Percentiles rank a stretch among this genome's conserved stretches.
phyloP scores from a whole-genome alignment of 2,888 invertebrate species.

The Eubasilissa splendida region DNA sequence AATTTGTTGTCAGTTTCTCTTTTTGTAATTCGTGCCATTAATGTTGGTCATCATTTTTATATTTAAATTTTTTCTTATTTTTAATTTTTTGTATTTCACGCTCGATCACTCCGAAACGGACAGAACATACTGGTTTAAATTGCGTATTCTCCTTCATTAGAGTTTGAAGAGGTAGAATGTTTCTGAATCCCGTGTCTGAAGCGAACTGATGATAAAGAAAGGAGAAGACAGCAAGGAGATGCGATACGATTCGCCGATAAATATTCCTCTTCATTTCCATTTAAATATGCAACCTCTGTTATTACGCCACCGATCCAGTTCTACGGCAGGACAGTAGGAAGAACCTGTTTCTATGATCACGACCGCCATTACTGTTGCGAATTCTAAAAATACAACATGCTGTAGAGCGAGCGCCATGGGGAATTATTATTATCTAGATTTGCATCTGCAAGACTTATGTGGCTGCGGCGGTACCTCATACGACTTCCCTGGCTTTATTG shows the following conservation, averaged over 20 bases:
- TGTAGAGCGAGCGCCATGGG: not conserved
- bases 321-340: not conserved
- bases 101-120: too few species aligned
- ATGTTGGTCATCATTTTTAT: too few species aligned
- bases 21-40: too few species aligned
- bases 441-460: conserved; percentile 10
- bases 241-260: not conserved
- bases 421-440: conserved; percentile 11
- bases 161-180: too few species aligned
- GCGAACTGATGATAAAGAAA: not conserved
- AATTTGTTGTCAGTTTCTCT: too few species aligned
- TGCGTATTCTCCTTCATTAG: too few species aligned
- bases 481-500: not conserved
- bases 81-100: too few species aligned
- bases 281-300: conserved; percentile 18
- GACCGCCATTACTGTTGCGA: conserved; percentile 12
- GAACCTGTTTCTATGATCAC: conserved; percentile 30
- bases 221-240: not conserved
- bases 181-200: too few species aligned
- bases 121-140: too few species aligned
- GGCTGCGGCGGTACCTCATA: not conserved
- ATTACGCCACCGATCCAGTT: conserved; percentile 26
- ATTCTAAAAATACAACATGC: not conserved
- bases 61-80: too few species aligned
- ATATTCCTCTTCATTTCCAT: conserved; percentile 17